Percentiles rank a stretch among this genome's conserved stretches.
Evolutionary conservation across 2,113 vertebrate species (phyloP).

Genomic region (Rana temporaria): DNA sequence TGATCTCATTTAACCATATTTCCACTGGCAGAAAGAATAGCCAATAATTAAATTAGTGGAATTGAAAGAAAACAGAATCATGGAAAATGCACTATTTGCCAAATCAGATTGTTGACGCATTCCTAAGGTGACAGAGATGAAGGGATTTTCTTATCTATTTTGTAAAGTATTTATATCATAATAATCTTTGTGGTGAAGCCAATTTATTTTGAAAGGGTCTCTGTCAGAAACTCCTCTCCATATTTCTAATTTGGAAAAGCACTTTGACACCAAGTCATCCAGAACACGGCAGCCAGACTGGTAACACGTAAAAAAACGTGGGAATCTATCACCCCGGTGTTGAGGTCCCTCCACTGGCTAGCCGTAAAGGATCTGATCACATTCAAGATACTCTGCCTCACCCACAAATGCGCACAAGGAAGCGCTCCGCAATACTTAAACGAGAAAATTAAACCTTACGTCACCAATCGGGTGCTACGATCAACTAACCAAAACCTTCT

Average conservation of each 20-base stretch:
- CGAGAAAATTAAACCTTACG: too few species aligned
- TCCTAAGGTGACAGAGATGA: conserved; percentile 41
- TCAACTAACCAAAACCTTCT: too few species aligned
- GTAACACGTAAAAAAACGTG: too few species aligned
- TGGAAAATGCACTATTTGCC: conserved; percentile 3
- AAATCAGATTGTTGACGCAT: conserved; percentile 26
- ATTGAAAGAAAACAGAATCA: conserved; percentile 24
- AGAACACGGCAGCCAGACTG: too few species aligned
- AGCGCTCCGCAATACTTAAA: too few species aligned
- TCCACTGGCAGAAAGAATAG: conserved; percentile 13
- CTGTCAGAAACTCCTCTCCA: background rate
- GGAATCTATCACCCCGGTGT: too few species aligned
- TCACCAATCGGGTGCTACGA: too few species aligned
- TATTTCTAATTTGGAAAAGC: background rate
- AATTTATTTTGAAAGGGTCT: background rate
- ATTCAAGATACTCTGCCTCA: too few species aligned
- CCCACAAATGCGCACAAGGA: too few species aligned
- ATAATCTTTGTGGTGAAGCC: conserved; percentile 20
- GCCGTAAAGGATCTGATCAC: too few species aligned
- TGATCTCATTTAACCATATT: conserved; percentile 3
- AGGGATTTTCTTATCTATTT: conserved; percentile 40
- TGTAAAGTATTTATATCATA: conserved; percentile 35
- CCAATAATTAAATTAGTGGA: conserved; percentile 36
- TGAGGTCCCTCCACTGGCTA: too few species aligned
- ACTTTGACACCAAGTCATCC: too few species aligned